Evolutionary conservation across 2,113 vertebrate species (phyloP), one percentile per base, ranked within the genome.

Genomic region (Pteruthius melanotis): DNA sequence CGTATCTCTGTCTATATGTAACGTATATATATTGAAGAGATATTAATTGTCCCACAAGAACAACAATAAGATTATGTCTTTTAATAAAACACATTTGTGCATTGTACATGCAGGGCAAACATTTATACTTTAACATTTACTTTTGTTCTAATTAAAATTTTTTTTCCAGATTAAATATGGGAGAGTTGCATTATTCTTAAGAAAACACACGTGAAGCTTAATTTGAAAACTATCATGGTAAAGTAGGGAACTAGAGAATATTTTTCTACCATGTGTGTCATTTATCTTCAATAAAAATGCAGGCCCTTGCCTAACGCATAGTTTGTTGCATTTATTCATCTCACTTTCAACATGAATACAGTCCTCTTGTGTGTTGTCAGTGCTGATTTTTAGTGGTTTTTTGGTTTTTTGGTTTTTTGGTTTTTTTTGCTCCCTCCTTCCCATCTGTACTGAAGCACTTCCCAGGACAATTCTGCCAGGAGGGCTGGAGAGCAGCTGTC

Each of bases 401-500:
- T 40, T 40, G 9, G 39, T 47, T 44, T 47, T 26, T 42, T 68
- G 9, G 9, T 40, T 49, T 23, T n/a, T 54, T 44, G n/a, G n/a
- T 47, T 44, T 47, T 26, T 42, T 68, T 87, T 79, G 17, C 33
- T 83, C 60, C 74, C 74, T 97, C 82, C 89, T 96, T 95, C 70
- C 97, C 95, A 94, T 97, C 94, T 95, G 82, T 64, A 83, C 76
- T 21, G 39, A 88, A 94, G 33, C 39, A 39, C 39, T 95, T 90
- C 66, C 82, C 94, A 88, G 54, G 47, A 77, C 57, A 93, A 90
- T 94, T 97, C 92, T 96, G 94, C 94, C 96, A 97, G 90, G 96
- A 97, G 93, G 97, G 93, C 68, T 96, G 94, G 92, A 96, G 80
- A 97, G 78, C 97, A 98, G 95, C 97, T 98, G 97, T 96, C 89